phyloP scores from a whole-genome alignment of 2,888 invertebrate genomes.

The Heliconius hortense region DNA sequence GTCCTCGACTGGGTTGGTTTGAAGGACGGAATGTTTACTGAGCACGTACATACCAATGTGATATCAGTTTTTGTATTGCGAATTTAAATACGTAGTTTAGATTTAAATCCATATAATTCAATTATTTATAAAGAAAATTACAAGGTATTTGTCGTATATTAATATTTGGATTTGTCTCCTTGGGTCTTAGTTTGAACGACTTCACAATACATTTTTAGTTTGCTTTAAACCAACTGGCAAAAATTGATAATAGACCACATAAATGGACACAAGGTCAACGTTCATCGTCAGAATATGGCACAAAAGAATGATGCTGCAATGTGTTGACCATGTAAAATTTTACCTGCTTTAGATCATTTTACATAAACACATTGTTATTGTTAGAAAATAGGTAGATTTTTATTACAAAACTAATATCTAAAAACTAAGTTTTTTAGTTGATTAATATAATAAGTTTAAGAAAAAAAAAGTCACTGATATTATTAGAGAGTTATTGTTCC shows the following conservation, averaged over 20 bases:
- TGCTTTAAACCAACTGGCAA: constrained; percentile 38
- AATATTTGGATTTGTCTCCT: background rate
- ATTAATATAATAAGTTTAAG: background rate
- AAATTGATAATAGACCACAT: constrained; percentile 53
- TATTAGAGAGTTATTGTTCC: background rate
- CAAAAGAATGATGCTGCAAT: constrained; percentile 38
- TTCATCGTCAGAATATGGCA: constrained; percentile 45
- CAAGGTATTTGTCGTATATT: background rate
- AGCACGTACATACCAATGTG: constrained; percentile 57
- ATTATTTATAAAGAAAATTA: background rate
- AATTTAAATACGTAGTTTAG: constrained; percentile 22
- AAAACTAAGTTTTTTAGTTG: background rate
- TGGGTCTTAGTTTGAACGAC: background rate
- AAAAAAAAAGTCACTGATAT: too few relatives aligned
- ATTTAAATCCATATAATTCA: background rate
- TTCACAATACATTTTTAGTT: constrained; percentile 18
- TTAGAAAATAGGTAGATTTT: background rate
- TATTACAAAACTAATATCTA: background rate
- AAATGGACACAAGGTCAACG: constrained; percentile 57
- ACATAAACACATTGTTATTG: background rate
- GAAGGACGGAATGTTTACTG: constrained; percentile 75
- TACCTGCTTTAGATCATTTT: constrained; percentile 10
- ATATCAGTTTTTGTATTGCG: constrained; percentile 47
- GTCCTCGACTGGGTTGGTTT: constrained; percentile 75
- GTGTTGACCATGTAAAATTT: constrained; percentile 26